phyloP scores from a whole-genome alignment of 1,140 invertebrate genomes.

The Drosophila arawakana region DNA sequence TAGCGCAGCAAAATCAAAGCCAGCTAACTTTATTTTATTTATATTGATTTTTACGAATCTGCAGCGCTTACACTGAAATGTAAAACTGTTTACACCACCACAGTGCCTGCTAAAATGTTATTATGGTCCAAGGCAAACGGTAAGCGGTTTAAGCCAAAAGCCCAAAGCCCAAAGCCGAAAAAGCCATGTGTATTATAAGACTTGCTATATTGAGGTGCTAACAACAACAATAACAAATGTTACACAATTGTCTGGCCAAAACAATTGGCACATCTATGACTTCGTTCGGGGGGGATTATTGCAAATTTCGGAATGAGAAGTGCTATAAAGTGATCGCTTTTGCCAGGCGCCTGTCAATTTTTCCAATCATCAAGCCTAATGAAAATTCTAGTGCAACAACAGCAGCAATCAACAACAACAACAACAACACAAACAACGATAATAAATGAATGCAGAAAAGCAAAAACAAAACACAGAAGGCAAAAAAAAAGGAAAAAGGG shows the following conservation, averaged over 20 bases:
- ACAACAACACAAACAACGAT: slow-evolving; percentile 18
- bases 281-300: neutral
- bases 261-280: slow-evolving; percentile 54
- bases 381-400: slow-evolving; percentile 65
- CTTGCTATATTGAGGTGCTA: slow-evolving; percentile 14
- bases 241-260: slow-evolving; percentile 64
- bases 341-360: slow-evolving; percentile 74
- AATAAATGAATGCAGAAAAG: slow-evolving; percentile 16
- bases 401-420: slow-evolving; percentile 7
- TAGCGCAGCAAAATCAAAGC: too few species aligned
- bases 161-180: too few species aligned
- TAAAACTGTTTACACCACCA: neutral
- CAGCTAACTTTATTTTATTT: too few species aligned
- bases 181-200: slow-evolving; percentile 1
- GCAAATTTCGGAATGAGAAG: slow-evolving; percentile 2
- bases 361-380: slow-evolving; percentile 80
- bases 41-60: too few species aligned
- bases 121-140: slow-evolving; percentile 7
- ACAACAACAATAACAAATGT: slow-evolving; percentile 20
- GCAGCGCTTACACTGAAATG: neutral
- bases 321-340: slow-evolving; percentile 72
- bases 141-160: slow-evolving; percentile 2
- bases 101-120: neutral
- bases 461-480: neutral
- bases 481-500: too few species aligned